phyloP scores from a whole-genome alignment of 2,113 vertebrate species.

The Seriola quinqueradiata region DNA sequence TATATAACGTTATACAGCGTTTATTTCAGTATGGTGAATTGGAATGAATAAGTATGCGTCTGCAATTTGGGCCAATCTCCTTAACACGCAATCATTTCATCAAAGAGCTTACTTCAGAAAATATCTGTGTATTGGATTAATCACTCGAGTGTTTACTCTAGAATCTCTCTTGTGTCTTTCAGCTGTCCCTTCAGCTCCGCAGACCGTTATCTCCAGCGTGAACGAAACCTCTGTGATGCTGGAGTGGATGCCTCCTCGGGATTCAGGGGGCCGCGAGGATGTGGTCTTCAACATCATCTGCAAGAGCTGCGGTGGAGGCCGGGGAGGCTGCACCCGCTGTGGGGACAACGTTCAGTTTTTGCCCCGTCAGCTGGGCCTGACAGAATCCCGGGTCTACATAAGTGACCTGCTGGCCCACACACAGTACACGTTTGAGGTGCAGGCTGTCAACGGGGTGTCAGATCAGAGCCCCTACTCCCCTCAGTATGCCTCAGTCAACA shows the following conservation, averaged over 20 bases:
- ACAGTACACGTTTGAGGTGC: conserved; percentile 98
- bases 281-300: conserved; percentile 99
- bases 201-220: conserved; percentile 94
- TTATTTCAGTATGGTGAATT: background rate
- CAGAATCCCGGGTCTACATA: conserved; percentile 92
- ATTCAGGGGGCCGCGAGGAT: conserved; percentile 93
- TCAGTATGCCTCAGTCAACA: conserved; percentile 95
- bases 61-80: background rate
- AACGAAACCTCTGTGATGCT: conserved; percentile 98
- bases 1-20: background rate
- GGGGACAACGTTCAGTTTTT: conserved; percentile 97
- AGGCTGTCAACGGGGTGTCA: conserved; percentile 96
- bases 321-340: conserved; percentile 94
- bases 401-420: conserved; percentile 97
- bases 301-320: conserved; percentile 94
- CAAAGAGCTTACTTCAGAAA: background rate
- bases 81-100: background rate
- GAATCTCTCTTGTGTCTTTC: conserved; percentile 14
- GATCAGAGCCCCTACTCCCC: conserved; percentile 99
- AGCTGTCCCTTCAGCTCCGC: conserved; percentile 95
- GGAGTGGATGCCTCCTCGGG: conserved; percentile 92
- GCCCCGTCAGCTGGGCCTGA: conserved; percentile 95
- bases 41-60: background rate
- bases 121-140: background rate
- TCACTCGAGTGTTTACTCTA: background rate